A percentile compares a stretch with the other conserved stretches of the same genome.
These are phyloP conservation scores for Solea senegalensis DNA, from an alignment of 2,113 vertebrate genomes.

Conservation along the genomic window DNA sequence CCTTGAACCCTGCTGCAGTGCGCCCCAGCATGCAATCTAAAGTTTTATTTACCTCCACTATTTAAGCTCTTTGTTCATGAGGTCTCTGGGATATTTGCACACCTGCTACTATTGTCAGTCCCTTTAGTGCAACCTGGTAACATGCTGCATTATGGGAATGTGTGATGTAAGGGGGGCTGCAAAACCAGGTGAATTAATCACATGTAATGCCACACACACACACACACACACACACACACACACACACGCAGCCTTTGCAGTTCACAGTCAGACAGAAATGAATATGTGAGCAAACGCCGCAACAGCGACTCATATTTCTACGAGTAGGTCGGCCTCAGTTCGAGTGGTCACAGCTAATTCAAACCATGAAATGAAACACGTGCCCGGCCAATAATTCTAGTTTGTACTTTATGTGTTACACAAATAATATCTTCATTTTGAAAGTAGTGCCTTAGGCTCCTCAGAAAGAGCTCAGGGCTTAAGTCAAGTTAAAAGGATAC, in stretches of 20 bases:
- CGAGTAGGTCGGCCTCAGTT: slow-evolving; percentile 6
- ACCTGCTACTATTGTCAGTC: slow-evolving; percentile 82
- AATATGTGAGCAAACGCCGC: slow-evolving; percentile 26
- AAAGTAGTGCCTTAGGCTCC: slow-evolving; percentile 10
- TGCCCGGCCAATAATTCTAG: background rate
- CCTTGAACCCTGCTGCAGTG: slow-evolving; percentile 23
- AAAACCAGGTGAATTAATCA: slow-evolving; percentile 66
- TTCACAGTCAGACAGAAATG: slow-evolving; percentile 59
- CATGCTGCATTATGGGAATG: slow-evolving; percentile 77
- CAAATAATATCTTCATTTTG: slow-evolving; percentile 7
- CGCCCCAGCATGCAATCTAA: slow-evolving; percentile 59
- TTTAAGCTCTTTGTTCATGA: slow-evolving; percentile 74
- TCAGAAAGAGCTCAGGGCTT: slow-evolving; percentile 47
- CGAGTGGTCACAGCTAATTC: slow-evolving; percentile 17
- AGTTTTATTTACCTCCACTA: slow-evolving; percentile 76
- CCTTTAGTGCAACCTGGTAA: slow-evolving; percentile 74
- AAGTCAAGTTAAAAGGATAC: slow-evolving; percentile 62
- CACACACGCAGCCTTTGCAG: slow-evolving; percentile 37
- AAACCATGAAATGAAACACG: slow-evolving; percentile 4
- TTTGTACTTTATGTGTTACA: slow-evolving; percentile 6
- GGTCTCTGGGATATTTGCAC: slow-evolving; percentile 80
- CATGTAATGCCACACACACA: slow-evolving; percentile 50
- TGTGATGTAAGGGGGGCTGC: slow-evolving; percentile 43
- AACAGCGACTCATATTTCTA: slow-evolving; percentile 35
- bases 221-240: slow-evolving; percentile 47